phyloP scores from a whole-genome alignment of 2,113 vertebrate species.

The Eurystomus gularis region DNA sequence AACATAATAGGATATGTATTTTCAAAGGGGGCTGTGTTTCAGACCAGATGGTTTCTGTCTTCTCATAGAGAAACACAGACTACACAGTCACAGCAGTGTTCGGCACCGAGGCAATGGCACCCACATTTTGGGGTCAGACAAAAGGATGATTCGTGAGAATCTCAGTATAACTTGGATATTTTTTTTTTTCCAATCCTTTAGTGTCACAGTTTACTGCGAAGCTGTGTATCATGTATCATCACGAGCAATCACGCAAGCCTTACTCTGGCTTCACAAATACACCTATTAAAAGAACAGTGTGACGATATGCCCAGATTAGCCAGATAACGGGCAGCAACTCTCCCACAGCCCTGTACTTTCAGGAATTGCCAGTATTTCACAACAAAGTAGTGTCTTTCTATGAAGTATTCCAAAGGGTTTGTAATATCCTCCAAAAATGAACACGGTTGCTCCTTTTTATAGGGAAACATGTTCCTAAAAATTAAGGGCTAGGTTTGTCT shows the following conservation, averaged over 20 bases:
- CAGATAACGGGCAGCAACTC: not conserved
- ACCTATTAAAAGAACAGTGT: conserved; percentile 45
- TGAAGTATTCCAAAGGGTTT: not conserved
- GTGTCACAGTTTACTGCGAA: conserved; percentile 66
- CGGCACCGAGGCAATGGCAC: conserved; percentile 72
- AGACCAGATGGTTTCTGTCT: conserved; percentile 83
- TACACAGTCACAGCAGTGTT: conserved; percentile 80
- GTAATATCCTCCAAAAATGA: not conserved
- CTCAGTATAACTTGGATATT: conserved; percentile 60
- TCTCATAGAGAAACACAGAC: conserved; percentile 73
- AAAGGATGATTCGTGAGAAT: conserved; percentile 76
- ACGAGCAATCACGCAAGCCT: conserved; percentile 52
- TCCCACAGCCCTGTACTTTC: conserved; percentile 14
- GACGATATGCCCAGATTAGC: conserved; percentile 12
- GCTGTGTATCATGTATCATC: conserved; percentile 47
- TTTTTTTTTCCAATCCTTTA: conserved; percentile 42
- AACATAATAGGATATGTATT: conserved; percentile 79
- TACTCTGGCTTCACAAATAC: conserved; percentile 49
- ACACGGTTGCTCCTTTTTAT: not conserved
- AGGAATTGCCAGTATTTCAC: not conserved
- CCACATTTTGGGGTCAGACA: conserved; percentile 80
- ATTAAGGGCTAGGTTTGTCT: not conserved
- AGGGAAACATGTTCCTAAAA: not conserved
- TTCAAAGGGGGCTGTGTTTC: conserved; percentile 81
- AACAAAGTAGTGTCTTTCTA: not conserved